A percentile compares a stretch with the other conserved stretches of the same genome.
These are phyloP conservation scores for Megalops cyprinoides DNA, from an alignment of 2,797 vertebrate genomes.

Conservation along the genomic window DNA sequence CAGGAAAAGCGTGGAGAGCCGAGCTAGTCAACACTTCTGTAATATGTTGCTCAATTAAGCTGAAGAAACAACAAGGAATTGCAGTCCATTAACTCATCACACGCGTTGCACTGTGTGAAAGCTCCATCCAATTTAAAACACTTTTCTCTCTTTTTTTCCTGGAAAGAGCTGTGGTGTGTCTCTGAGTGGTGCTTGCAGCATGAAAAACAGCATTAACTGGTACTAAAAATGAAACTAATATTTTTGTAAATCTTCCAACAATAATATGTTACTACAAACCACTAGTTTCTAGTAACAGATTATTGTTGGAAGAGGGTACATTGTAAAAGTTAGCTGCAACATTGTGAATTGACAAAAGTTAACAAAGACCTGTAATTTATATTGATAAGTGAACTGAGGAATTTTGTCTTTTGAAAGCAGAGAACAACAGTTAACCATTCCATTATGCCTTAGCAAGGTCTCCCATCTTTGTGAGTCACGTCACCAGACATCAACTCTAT, in stretches of 20 bases:
- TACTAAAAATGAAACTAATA: too few species aligned
- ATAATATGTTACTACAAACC: too few species aligned
- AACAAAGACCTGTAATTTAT: too few species aligned
- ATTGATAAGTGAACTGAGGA: too few species aligned
- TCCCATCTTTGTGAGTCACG: neutral
- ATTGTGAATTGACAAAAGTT: too few species aligned
- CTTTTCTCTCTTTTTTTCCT: neutral
- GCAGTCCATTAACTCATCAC: neutral
- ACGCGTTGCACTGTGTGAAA: neutral
- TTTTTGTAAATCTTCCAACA: too few species aligned
- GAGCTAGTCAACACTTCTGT: neutral
- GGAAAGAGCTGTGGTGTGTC: too few species aligned
- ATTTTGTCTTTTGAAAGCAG: too few species aligned
- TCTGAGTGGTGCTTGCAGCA: neutral
- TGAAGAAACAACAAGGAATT: neutral
- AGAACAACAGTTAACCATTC: too few species aligned
- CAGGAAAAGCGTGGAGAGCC: neutral
- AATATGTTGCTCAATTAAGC: conserved; percentile 1
- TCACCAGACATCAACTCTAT: neutral
- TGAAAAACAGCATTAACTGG: neutral
- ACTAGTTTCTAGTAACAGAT: too few species aligned
- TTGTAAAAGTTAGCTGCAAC: too few species aligned
- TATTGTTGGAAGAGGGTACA: too few species aligned
- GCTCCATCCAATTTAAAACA: neutral
- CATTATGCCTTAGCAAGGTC: neutral